phyloP scores from a whole-genome alignment of 2,797 vertebrate species.

The Myotis daubentonii region DNA sequence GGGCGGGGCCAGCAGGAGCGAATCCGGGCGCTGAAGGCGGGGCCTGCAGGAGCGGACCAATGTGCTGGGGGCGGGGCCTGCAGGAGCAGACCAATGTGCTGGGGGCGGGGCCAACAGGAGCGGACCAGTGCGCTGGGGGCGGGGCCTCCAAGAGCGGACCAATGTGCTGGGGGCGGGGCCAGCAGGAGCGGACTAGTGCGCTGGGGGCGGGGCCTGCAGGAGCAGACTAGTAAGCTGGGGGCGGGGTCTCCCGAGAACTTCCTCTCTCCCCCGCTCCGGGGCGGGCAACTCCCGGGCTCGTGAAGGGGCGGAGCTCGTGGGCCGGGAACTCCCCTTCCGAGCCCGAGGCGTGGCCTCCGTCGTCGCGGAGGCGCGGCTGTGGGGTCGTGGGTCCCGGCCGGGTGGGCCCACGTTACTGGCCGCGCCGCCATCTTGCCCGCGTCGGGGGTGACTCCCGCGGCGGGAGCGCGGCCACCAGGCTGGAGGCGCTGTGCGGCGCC shows the following conservation, averaged over 20 bases:
- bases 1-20: not conserved
- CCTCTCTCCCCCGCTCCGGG: not conserved
- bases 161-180: not conserved
- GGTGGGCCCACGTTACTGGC: not conserved
- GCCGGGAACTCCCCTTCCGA: not conserved
- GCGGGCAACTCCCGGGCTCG: not conserved
- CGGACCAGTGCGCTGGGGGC: not conserved
- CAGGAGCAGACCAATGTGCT: rapidly evolving
- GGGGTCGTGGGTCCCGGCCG: not conserved
- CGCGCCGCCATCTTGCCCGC: conserved; percentile 34
- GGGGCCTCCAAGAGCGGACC: rapidly evolving
- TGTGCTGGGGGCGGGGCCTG: not conserved
- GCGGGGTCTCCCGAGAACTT: not conserved
- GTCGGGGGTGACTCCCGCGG: rapidly evolving
- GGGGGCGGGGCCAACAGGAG: rapidly evolving
- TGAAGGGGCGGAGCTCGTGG: not conserved
- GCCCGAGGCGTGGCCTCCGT: not conserved
- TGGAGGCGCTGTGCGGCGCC: conserved; percentile 60
- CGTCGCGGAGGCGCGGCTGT: not conserved
- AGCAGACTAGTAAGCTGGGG: rapidly evolving
- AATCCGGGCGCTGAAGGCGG: rapidly evolving
- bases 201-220: not conserved
- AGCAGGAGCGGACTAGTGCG: rapidly evolving
- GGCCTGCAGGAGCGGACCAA: rapidly evolving
- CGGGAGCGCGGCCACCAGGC: not conserved